A percentile compares a stretch with the other conserved stretches of the same genome.
These are phyloP conservation scores for Marmota monax DNA, from an alignment of 2,113 vertebrate genomes.

Conservation along the genomic window DNA sequence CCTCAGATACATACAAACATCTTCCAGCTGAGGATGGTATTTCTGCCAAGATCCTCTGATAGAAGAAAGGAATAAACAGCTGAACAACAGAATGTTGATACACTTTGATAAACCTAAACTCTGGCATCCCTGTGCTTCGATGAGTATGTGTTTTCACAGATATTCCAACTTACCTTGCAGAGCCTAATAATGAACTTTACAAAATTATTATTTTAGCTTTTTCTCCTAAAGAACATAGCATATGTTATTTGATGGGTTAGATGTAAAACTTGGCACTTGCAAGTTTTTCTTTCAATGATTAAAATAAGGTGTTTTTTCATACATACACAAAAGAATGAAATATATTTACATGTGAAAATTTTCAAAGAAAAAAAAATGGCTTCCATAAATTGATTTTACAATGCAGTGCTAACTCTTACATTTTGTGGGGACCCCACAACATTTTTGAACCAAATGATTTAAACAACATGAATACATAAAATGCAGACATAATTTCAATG, in stretches of 20 bases:
- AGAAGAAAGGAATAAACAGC: not conserved
- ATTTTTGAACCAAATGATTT: not conserved
- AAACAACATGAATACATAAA: not conserved
- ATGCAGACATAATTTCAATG: not conserved
- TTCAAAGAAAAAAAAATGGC: not conserved
- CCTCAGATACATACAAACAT: not conserved
- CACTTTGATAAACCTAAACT: not conserved
- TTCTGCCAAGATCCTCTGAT: not conserved
- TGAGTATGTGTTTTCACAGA: not conserved
- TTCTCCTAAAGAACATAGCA: not conserved
- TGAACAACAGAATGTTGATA: not conserved
- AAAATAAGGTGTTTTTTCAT: not conserved
- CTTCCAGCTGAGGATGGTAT: not conserved
- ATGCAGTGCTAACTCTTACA: not conserved
- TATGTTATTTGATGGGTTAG: not conserved
- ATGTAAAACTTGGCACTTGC: not conserved
- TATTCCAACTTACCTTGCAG: not conserved
- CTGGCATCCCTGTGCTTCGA: not conserved
- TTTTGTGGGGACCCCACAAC: not conserved
- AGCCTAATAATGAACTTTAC: not conserved
- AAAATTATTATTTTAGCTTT: not conserved
- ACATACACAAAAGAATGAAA: not conserved
- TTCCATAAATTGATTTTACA: not conserved
- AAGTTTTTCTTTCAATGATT: not conserved
- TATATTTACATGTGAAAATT: not conserved